Evolutionary conservation across 2,797 vertebrate genomes (phyloP).

Genomic region (Tolypeutes matacus): DNA sequence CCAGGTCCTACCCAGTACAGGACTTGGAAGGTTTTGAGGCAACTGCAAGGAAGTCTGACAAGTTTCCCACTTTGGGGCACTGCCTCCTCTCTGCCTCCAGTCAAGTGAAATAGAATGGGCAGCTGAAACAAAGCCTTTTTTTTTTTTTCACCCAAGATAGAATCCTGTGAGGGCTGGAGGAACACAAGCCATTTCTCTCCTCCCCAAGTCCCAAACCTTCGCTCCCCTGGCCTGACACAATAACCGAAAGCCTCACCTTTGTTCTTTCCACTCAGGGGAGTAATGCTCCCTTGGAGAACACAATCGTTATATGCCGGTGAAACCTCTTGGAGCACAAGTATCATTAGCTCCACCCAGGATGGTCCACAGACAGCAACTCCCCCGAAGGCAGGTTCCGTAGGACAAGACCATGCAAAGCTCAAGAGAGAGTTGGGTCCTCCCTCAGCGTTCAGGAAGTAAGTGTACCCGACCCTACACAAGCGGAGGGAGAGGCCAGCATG

Average conservation of each 20-base stretch:
- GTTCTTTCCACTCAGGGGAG: background rate
- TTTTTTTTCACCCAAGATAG: background rate
- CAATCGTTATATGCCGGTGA: background rate
- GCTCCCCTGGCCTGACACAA: background rate
- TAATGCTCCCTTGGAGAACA: background rate
- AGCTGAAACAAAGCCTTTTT: background rate
- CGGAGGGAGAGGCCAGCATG: too few relatives aligned
- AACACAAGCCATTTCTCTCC: background rate
- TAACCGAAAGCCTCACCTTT: background rate
- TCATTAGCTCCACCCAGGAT: background rate
- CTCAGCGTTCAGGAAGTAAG: background rate
- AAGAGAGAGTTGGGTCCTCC: background rate
- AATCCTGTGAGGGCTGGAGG: background rate
- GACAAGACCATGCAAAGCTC: background rate
- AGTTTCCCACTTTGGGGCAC: background rate
- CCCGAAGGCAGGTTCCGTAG: too few relatives aligned
- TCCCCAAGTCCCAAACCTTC: background rate
- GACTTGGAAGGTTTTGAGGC: background rate
- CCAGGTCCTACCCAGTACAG: background rate
- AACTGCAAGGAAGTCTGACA: background rate
- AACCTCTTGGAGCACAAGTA: background rate
- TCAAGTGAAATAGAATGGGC: background rate
- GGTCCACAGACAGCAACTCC: background rate
- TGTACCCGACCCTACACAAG: background rate
- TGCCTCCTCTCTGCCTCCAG: background rate